These are phyloP conservation scores for Rostratula benghalensis DNA, from an alignment of 2,113 vertebrate genomes.

Conservation along the genomic window DNA sequence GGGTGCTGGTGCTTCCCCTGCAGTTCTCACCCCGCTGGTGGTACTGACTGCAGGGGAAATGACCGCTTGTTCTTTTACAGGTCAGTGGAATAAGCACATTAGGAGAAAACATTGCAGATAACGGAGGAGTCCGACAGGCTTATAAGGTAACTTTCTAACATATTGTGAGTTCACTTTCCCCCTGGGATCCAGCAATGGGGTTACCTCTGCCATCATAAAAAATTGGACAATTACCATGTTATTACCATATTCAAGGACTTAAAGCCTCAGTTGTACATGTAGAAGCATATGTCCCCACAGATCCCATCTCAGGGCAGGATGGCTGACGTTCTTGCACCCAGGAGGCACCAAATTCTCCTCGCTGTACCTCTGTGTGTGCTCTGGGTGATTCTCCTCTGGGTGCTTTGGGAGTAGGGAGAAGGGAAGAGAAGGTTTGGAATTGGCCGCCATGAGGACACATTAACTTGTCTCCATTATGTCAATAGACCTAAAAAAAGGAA, in stretches of 20 bases:
- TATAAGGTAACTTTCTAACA: constrained; percentile 82
- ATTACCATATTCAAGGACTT: not conserved
- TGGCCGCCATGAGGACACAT: not conserved
- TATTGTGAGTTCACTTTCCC: not conserved
- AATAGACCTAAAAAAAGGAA: constrained; percentile 40
- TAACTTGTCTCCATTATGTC: constrained; percentile 48
- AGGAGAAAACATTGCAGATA: constrained; percentile 97
- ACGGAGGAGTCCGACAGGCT: constrained; percentile 93
- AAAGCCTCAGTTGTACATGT: not conserved
- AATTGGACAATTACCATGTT: not conserved
- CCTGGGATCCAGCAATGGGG: not conserved
- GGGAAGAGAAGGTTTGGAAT: not conserved
- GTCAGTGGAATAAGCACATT: constrained; percentile 94
- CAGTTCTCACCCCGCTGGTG: not conserved
- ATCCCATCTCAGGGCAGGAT: not conserved
- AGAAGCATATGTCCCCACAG: not conserved
- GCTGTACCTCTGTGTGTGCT: too few species aligned
- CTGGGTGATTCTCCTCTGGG: too few species aligned
- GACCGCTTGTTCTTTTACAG: constrained; percentile 61
- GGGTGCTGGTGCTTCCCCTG: not conserved
- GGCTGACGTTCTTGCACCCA: not conserved
- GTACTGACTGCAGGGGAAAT: not conserved
- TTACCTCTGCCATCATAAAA: not conserved
- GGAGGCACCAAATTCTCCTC: not conserved
- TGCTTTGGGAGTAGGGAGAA: not conserved